These are phyloP conservation scores for Atethmia centrago DNA, from an alignment of 2,888 invertebrate genomes.

Conservation along the genomic window DNA sequence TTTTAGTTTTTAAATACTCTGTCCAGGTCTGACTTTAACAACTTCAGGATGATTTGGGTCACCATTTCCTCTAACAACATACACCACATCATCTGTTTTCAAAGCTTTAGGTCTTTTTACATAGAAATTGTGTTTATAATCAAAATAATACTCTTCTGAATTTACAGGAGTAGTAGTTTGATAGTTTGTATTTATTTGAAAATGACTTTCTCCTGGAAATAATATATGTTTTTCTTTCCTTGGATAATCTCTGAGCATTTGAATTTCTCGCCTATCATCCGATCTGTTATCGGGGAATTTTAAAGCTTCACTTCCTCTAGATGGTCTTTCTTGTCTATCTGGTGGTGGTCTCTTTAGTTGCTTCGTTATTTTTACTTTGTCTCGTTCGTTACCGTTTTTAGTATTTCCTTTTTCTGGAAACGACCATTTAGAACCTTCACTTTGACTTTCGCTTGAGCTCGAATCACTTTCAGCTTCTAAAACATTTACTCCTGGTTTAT, in stretches of 20 bases:
- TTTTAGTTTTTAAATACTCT: conserved; percentile 60
- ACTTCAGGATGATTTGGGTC: conserved; percentile 87
- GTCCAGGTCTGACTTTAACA: conserved; percentile 80
- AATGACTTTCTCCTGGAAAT: conserved; percentile 61
- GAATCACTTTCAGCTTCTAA: conserved; percentile 55
- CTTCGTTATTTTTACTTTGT: conserved; percentile 29
- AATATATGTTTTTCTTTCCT: conserved; percentile 66
- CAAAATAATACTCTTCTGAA: conserved; percentile 69
- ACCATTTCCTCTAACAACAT: conserved; percentile 86
- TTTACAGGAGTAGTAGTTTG: conserved; percentile 56
- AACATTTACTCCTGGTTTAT: conserved; percentile 68
- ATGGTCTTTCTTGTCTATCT: conserved; percentile 29
- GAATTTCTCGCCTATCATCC: conserved; percentile 19
- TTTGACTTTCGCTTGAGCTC: conserved; percentile 53
- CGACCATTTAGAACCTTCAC: conserved; percentile 72
- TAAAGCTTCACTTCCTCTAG: conserved; percentile 63
- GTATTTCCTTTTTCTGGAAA: conserved; percentile 74
- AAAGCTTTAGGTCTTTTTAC: conserved; percentile 62
- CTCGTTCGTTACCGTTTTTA: conserved; percentile 57
- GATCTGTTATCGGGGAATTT: conserved; percentile 72
- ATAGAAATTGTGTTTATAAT: conserved; percentile 70
- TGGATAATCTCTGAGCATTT: conserved; percentile 47
- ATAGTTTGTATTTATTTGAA: conserved; percentile 42
- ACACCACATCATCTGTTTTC: conserved; percentile 78
- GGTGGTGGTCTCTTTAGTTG: conserved; percentile 23